Percentiles rank a stretch among this genome's conserved stretches.
phyloP scores from a whole-genome alignment of 2,797 vertebrate genomes.

The Lepidocolaptes lacrymiger region DNA sequence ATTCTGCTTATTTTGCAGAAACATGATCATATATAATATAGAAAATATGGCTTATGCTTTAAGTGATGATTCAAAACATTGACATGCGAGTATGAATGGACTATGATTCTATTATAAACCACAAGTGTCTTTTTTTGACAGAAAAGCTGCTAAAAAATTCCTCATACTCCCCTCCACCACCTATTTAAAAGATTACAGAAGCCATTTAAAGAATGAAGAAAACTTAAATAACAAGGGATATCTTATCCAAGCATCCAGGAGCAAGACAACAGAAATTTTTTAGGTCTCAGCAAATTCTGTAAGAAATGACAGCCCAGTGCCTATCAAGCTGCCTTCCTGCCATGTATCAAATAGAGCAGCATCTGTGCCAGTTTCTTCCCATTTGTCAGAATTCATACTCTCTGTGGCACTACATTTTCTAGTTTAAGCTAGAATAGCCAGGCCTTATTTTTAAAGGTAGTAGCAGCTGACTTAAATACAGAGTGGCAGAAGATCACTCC shows the following conservation, averaged over 20 bases:
- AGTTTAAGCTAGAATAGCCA: background rate
- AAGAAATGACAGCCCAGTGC: background rate
- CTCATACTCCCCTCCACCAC: background rate
- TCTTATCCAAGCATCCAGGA: background rate
- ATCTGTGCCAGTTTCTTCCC: background rate
- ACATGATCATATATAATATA: background rate
- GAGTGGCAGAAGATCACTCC: background rate
- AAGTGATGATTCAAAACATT: background rate
- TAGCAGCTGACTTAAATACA: slow-evolving; percentile 16
- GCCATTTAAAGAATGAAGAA: background rate
- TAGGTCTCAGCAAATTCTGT: background rate
- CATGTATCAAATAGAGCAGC: background rate
- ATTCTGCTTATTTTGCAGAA: background rate
- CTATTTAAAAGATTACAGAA: background rate
- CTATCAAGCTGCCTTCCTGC: background rate
- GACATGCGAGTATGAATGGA: background rate
- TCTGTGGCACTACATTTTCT: background rate
- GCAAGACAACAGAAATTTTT: background rate
- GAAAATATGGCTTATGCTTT: background rate
- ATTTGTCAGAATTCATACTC: background rate
- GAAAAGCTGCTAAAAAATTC: background rate
- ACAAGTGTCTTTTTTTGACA: background rate
- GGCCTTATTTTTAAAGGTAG: background rate
- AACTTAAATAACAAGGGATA: background rate
- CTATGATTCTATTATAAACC: background rate